Conservation (phyloP, 2,888 invertebrate genomes). For the Empis stercorea region DNA sequence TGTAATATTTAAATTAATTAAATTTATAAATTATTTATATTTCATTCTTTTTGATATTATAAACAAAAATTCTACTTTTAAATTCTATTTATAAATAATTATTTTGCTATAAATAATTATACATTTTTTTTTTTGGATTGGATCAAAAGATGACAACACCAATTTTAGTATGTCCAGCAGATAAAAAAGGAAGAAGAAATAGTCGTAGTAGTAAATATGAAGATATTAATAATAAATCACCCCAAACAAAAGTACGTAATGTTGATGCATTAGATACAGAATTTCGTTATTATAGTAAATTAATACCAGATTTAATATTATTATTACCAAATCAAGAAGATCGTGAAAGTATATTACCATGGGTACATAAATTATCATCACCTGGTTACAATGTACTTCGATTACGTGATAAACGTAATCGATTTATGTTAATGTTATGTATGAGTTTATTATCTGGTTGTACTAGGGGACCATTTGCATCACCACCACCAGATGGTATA, state of each 20-base stretch:
- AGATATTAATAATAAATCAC: too few species aligned
- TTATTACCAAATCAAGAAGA: slow-evolving; percentile 4
- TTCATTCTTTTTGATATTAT: too few species aligned
- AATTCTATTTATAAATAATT: too few species aligned
- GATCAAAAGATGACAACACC: too few species aligned
- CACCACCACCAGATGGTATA: slow-evolving; percentile 3
- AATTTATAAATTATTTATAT: too few species aligned
- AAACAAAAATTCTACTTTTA: too few species aligned
- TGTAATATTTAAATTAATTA: too few species aligned
- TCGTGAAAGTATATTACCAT: slow-evolving; percentile 3
- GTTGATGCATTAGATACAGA: slow-evolving; percentile 9
- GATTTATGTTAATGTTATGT: slow-evolving; percentile 11
- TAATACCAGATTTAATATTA: slow-evolving; percentile 7
- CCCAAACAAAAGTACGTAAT: slow-evolving; percentile 6
- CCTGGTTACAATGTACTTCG: slow-evolving; percentile 6
- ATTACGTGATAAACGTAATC: slow-evolving; percentile 11
- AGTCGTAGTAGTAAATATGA: too few species aligned
- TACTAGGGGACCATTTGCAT: slow-evolving; percentile 7
- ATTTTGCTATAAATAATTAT: too few species aligned
- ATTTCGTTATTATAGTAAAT: slow-evolving; percentile 12
- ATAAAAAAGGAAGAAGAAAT: too few species aligned
- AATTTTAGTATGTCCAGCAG: not conserved
- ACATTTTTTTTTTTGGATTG: too few species aligned
- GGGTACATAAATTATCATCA: slow-evolving; percentile 9
- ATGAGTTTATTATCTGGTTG: slow-evolving; percentile 6